These are phyloP conservation scores for Lateolabrax maculatus DNA, from an alignment of 2,797 vertebrate species.

Conservation along the genomic window DNA sequence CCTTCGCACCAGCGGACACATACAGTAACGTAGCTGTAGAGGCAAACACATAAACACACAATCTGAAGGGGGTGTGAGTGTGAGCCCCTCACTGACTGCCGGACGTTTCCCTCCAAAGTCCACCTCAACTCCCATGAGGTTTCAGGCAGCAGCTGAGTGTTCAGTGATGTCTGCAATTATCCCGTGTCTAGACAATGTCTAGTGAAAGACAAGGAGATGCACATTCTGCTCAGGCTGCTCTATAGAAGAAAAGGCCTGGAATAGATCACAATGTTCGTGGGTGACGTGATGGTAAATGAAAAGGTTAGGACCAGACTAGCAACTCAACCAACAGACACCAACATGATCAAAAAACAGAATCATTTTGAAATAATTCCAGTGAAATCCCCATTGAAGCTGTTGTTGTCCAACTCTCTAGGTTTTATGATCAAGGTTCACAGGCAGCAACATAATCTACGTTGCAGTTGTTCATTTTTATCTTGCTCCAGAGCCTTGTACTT, in stretches of 20 bases:
- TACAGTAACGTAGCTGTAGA: neutral
- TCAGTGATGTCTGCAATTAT: constrained; percentile 95
- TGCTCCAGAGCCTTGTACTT: neutral
- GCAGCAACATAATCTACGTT: neutral
- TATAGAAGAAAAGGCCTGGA: constrained; percentile 65
- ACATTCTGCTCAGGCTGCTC: constrained; percentile 56
- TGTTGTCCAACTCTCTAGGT: neutral
- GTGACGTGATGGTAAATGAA: constrained; percentile 61
- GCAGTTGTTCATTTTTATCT: neutral
- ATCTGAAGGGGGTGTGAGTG: constrained; percentile 30
- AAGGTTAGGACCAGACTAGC: constrained; percentile 45
- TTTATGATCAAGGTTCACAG: neutral
- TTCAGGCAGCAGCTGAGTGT: constrained; percentile 91
- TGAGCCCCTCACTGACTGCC: constrained; percentile 66
- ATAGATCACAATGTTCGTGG: constrained; percentile 52
- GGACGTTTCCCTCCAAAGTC: constrained; percentile 88
- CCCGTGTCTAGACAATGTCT: constrained; percentile 96
- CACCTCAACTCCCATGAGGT: constrained; percentile 89
- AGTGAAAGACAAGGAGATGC: constrained; percentile 85
- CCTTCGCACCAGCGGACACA: constrained; percentile 29
- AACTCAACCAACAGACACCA: constrained; percentile 35
- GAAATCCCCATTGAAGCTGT: constrained; percentile 11
- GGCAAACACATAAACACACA: constrained; percentile 39
- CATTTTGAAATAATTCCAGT: neutral
- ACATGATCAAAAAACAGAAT: neutral